Conservation (phyloP, 2,888 invertebrate species). For the Pachycephus smyrnensis region DNA sequence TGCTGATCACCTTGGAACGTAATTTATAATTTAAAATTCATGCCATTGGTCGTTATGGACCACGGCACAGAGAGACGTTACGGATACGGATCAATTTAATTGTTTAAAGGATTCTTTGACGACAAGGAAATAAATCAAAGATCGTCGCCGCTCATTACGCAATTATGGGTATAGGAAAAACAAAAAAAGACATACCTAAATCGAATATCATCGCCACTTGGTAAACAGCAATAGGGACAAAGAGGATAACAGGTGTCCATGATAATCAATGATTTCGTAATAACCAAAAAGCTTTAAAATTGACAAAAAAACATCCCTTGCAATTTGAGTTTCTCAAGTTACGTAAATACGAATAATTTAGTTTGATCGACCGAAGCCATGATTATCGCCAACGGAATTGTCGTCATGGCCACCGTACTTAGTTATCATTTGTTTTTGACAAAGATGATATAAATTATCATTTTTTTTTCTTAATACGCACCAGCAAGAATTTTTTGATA, state of each 20-base stretch:
- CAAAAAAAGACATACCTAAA: slow-evolving; percentile 35
- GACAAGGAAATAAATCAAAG: background rate
- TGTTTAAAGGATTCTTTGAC: background rate
- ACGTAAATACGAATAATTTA: slow-evolving; percentile 30
- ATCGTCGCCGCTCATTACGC: background rate
- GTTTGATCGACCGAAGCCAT: slow-evolving; percentile 26
- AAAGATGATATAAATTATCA: background rate
- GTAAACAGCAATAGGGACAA: slow-evolving; percentile 38
- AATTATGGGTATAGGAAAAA: background rate
- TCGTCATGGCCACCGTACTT: slow-evolving; percentile 24
- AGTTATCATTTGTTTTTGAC: background rate
- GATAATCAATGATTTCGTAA: background rate
- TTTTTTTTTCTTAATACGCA: background rate
- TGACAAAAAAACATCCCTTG: background rate
- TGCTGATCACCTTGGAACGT: background rate
- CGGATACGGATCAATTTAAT: background rate
- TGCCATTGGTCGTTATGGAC: too few relatives aligned
- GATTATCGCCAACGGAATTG: slow-evolving; percentile 27
- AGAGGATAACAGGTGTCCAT: slow-evolving; percentile 37
- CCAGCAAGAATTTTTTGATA: background rate
- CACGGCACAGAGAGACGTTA: too few relatives aligned
- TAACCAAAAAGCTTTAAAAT: background rate
- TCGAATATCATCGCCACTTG: slow-evolving; percentile 39
- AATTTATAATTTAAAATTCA: background rate
- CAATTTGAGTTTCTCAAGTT: slow-evolving; percentile 6